Conservation (phyloP, 2,113 vertebrate genomes). For the Petromus typicus region DNA sequence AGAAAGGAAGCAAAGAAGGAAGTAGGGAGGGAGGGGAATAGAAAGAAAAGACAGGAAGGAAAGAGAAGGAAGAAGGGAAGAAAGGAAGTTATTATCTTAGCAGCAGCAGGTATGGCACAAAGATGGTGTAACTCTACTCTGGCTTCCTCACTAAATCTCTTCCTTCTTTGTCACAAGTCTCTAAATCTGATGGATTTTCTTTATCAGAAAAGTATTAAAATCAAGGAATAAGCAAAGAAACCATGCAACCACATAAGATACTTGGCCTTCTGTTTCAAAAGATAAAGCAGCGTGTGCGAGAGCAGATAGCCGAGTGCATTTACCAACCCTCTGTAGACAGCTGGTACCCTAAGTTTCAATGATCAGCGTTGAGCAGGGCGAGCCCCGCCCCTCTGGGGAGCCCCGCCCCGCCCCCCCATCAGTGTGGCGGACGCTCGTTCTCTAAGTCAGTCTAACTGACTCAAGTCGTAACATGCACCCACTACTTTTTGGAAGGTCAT, state of each 20-base stretch:
- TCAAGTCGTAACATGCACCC: neutral
- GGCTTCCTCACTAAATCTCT: neutral
- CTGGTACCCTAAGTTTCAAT: neutral
- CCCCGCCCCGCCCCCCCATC: accelerated
- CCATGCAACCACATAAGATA: neutral
- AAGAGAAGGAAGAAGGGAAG: neutral
- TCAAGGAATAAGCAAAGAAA: neutral
- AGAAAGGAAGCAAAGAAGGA: neutral
- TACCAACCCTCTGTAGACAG: neutral
- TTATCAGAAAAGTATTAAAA: conserved; percentile 5
- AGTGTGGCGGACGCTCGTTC: neutral
- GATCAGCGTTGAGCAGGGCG: neutral
- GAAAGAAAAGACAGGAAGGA: too few species aligned
- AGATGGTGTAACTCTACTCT: neutral
- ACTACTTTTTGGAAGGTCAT: neutral
- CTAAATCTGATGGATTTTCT: neutral
- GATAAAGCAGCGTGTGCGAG: neutral
- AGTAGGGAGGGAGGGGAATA: neutral
- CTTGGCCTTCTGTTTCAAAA: neutral
- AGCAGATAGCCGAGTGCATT: neutral
- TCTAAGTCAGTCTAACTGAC: neutral
- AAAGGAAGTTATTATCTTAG: neutral
- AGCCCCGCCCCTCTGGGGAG: accelerated
- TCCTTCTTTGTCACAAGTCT: neutral
- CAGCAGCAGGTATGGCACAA: neutral